A percentile compares a stretch with the other conserved stretches of the same genome.
Evolutionary conservation across 2,797 vertebrate species (phyloP).

Genomic region (Coccyzus lansbergi): DNA sequence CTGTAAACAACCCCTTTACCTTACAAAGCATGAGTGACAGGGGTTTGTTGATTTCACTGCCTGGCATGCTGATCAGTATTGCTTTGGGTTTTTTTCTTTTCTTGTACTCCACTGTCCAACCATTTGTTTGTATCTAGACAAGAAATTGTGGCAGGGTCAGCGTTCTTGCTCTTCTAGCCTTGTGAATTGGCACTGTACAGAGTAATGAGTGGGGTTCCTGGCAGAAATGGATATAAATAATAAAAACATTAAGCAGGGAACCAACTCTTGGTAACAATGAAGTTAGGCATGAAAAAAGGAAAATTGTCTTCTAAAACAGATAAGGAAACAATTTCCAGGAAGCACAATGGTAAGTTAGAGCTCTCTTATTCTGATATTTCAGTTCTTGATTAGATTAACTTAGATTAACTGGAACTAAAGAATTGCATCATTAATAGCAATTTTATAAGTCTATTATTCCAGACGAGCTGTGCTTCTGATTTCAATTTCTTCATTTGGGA

Average conservation of each 20-base stretch:
- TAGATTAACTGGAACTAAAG: neutral
- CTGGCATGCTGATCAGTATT: neutral
- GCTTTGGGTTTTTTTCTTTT: neutral
- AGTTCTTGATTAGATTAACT: neutral
- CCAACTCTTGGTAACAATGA: neutral
- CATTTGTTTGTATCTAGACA: accelerated
- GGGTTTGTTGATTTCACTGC: neutral
- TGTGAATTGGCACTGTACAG: too few relatives aligned
- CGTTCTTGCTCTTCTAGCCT: neutral
- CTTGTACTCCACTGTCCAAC: neutral
- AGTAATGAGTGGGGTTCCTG: neutral
- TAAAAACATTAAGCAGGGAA: neutral
- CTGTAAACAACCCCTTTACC: neutral
- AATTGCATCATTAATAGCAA: neutral
- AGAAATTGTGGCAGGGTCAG: neutral
- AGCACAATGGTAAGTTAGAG: neutral
- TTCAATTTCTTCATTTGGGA: neutral
- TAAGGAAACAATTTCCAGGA: neutral
- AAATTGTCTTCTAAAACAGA: neutral
- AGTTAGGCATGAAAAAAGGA: neutral
- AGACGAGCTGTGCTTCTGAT: neutral
- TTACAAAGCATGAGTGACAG: neutral
- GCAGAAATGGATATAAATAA: neutral
- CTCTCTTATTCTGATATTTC: neutral
- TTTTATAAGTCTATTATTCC: neutral